A percentile compares a stretch with the other conserved stretches of the same genome.
Evolutionary conservation across 2,797 vertebrate species (phyloP).

Genomic region (Peromyscus eremicus): DNA sequence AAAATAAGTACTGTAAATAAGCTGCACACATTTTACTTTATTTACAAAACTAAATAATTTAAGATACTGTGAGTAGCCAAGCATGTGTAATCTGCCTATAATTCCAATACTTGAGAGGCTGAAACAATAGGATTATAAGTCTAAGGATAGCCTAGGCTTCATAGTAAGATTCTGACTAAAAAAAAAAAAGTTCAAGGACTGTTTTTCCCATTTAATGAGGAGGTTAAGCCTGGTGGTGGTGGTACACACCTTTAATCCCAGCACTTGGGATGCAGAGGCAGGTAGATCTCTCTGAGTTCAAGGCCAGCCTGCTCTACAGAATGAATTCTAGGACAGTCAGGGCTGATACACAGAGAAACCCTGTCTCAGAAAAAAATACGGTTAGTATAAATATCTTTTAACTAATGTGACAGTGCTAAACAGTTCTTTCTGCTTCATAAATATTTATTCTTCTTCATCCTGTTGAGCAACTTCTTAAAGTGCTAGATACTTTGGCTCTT

Average conservation of each 20-base stretch:
- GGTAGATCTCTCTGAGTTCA: neutral
- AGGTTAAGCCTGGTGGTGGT: neutral
- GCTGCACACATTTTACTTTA: neutral
- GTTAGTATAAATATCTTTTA: neutral
- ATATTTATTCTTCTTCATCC: conserved; percentile 11
- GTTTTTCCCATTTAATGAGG: neutral
- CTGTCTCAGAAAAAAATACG: neutral
- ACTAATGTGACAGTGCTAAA: neutral
- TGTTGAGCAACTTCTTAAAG: conserved; percentile 6
- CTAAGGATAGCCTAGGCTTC: neutral
- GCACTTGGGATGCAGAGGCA: neutral
- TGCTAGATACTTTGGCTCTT: neutral
- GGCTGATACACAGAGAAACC: neutral
- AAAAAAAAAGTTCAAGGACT: neutral
- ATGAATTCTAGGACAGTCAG: neutral
- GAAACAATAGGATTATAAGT: neutral
- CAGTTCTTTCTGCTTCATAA: neutral
- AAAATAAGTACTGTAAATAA: neutral
- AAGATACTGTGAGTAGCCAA: neutral
- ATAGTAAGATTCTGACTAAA: neutral
- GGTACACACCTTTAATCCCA: neutral
- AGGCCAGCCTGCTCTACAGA: neutral
- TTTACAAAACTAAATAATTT: neutral
- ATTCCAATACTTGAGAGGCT: neutral
- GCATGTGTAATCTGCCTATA: neutral